Percentiles rank a stretch among this genome's conserved stretches.
Conservation (phyloP, 2,797 vertebrate species). For the Todus mexicanus region DNA sequence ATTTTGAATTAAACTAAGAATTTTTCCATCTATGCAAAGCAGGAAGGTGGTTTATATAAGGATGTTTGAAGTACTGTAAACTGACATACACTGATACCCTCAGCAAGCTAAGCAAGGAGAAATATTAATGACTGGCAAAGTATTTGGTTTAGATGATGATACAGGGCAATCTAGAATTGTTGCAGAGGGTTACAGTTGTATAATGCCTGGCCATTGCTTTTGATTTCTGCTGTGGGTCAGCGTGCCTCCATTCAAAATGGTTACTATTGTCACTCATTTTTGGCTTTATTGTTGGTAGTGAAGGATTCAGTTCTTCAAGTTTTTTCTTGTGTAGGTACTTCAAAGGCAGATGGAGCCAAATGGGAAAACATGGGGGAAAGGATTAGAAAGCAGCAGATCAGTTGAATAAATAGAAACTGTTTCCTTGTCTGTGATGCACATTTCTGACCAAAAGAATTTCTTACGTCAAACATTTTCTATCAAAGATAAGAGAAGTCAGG, state of each 20-base stretch:
- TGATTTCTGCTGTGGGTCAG: not conserved
- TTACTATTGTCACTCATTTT: not conserved
- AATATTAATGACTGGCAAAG: not conserved
- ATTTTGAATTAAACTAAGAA: not conserved
- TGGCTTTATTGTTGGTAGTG: not conserved
- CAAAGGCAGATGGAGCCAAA: not conserved
- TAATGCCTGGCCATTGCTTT: not conserved
- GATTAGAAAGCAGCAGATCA: not conserved
- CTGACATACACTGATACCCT: not conserved
- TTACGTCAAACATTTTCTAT: too few relatives aligned
- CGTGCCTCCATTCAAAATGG: not conserved
- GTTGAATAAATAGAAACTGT: not conserved
- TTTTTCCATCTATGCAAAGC: not conserved
- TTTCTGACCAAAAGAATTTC: too few relatives aligned
- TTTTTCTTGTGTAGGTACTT: not conserved
- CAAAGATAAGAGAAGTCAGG: not conserved
- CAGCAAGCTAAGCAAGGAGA: not conserved
- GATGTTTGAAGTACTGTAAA: not conserved
- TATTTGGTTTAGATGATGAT: not conserved
- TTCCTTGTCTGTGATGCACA: too few relatives aligned
- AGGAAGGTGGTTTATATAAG: not conserved
- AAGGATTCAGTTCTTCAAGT: not conserved
- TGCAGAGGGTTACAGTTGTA: not conserved
- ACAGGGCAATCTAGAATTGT: not conserved
- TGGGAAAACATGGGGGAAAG: not conserved